Base-by-base conservation (phyloP, 2,797 vertebrate species). In the Loriculus beryllinus region DNA sequence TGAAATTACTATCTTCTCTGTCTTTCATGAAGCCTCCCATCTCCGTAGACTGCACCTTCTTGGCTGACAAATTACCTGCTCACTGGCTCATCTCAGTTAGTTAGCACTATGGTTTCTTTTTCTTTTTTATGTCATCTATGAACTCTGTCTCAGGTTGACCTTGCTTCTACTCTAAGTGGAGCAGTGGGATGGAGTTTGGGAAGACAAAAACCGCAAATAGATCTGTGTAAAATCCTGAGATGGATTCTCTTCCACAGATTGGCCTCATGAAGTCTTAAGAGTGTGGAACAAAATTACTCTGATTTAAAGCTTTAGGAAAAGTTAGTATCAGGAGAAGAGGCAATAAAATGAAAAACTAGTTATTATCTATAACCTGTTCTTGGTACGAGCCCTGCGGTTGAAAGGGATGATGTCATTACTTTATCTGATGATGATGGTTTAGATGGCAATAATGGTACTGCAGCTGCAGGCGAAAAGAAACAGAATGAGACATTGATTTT, bases 351-450 rank as follows among this genome's bases (percentile, higher is more conserved):
- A 48, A 85, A 85, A 91, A 25, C 31, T 56, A 28, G 9, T 69
- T 86, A 31, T 81, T 31, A 54, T 71, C 23, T 71, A 10, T 67
- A 76, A 97, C 97, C 96, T 31, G 65, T 54, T 70, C 65, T 90
- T 63, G 77, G 51, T 86, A 84, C 63, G 65, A 91, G 75, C 47
- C 31, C 57, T 52, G 81, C 29, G 71, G 88, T 28, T 78, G 92
- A 67, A 90, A 80, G 54, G 49, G 90, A 37, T 40, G 92, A 74
- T 77, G 63, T 48, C 39, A 82, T 86, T 49, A 28, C 43, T 87
- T 96, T 88, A 59, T 96, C 93, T 31, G 97, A 89, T 68, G 96
- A 70, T 92, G 94, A 39, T 80, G 72, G 67, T 82, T 96, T 86
- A 40, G 90, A 88, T 85, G 93, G 76, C 48, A 77, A 5, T 56